Evolutionary conservation across 2,113 vertebrate genomes (phyloP).

Genomic region (Acanthisitta chloris): DNA sequence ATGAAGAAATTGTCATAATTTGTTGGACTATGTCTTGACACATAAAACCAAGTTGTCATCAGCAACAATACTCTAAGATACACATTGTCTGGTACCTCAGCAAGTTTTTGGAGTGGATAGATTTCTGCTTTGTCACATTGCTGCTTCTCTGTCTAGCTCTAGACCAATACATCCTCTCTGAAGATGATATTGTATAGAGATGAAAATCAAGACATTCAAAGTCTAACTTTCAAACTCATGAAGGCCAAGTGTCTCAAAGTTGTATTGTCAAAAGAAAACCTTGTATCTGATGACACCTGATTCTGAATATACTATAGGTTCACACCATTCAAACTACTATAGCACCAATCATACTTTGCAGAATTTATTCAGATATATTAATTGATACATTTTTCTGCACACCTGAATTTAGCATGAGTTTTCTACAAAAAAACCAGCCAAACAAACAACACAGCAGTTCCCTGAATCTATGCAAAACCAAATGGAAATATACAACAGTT

Average conservation of each 20-base stretch:
- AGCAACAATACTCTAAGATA: not conserved
- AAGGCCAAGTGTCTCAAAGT: not conserved
- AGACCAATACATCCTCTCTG: not conserved
- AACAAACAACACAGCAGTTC: not conserved
- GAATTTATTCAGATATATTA: not conserved
- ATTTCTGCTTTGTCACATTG: not conserved
- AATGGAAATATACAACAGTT: not conserved
- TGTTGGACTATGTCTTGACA: not conserved
- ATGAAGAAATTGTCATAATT: not conserved
- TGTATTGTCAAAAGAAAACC: not conserved
- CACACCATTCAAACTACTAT: not conserved
- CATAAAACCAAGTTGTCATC: not conserved
- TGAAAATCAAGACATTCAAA: not conserved
- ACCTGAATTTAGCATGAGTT: not conserved
- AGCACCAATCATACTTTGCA: not conserved
- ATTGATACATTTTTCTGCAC: not conserved
- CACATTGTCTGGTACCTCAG: not conserved
- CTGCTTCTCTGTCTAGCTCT: accelerated
- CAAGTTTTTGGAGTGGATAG: not conserved
- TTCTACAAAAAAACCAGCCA: not conserved
- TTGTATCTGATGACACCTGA: not conserved
- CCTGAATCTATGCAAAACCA: not conserved
- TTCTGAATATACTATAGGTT: not conserved
- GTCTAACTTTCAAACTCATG: not conserved
- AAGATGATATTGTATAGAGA: not conserved